Evolutionary conservation across 30 jellyfish, hydroid and myxozoan genomes (phyloP), one percentile per base, ranked within the genome.

Genomic region (Aurelia sp.): DNA sequence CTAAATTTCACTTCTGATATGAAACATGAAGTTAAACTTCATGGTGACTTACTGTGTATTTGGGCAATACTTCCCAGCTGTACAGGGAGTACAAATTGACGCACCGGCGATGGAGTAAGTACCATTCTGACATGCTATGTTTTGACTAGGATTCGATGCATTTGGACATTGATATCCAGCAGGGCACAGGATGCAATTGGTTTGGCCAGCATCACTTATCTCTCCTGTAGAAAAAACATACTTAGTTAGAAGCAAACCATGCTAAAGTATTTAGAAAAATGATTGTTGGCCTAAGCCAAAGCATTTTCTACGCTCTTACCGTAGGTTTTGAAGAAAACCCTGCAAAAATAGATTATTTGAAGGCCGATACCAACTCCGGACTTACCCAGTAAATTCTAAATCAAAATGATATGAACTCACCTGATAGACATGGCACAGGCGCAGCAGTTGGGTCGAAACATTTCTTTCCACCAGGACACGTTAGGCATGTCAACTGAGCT

Each of bases 141-240:
- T 94, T 18, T 78, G 81, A 40, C 91, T 68, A 11, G 98, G 92
- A 60, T 93, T 88, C 12, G 97, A 72, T 10, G 61, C 62, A 73
- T 89, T 84, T 35, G 97, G 97, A 63, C 99, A 94, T 13, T 82
- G 75, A 57, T 61, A 89, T 13, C 99, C 99, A 60, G 99, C 99
- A 8, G 99, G 99, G 65, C 99, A 94, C 50, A 20, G 85, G 8
- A 63, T 72, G 78, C 99, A 94, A 35, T 17, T 41, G 21, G 94
- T 81, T 21, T 90, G 79, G 10, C 97, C 99, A 59, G 88, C 61
- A 50, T 72, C 97, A 77, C 99, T 94, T 41, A 94, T 55, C 31
- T 84, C 86, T 8, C 98, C 98, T 93, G 67, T 11, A 74, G 78
- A 2, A 68, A 55, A 66, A 83, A n/a, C 13, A 57, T 51, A 61